These are phyloP conservation scores for Pseudachorutes palmiensis DNA, from an alignment of 1,140 invertebrate genomes.

Conservation along the genomic window DNA sequence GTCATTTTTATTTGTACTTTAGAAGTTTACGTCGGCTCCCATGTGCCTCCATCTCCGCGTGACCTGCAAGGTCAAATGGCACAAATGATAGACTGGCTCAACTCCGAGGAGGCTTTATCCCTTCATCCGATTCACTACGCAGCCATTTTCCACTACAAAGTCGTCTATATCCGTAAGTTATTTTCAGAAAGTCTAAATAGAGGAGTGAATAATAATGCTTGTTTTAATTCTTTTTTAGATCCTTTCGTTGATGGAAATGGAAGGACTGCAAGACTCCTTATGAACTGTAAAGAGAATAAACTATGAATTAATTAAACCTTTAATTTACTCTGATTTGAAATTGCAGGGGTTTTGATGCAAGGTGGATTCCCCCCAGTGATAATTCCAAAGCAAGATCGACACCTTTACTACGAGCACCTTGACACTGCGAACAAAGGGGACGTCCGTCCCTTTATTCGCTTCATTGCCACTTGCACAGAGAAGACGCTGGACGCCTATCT, in stretches of 20 bases:
- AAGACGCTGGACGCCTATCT: constrained; percentile 85
- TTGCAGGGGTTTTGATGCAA: constrained; percentile 71
- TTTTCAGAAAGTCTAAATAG: too few relatives aligned
- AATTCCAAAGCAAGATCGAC: constrained; percentile 79
- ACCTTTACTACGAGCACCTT: constrained; percentile 49
- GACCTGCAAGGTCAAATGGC: constrained; percentile 74
- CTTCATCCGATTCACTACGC: constrained; percentile 65
- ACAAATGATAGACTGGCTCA: constrained; percentile 80
- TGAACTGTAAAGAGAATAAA: constrained; percentile 78
- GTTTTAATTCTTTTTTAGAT: too few relatives aligned
- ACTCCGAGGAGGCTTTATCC: constrained; percentile 71
- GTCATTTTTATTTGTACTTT: neutral
- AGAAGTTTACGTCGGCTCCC: constrained; percentile 83
- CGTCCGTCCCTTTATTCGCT: constrained; percentile 84
- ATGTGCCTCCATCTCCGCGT: constrained; percentile 74
- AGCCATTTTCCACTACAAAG: constrained; percentile 76
- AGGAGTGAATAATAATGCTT: constrained; percentile 12
- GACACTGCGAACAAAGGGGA: constrained; percentile 86
- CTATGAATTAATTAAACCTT: neutral
- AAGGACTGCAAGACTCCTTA: constrained; percentile 81
- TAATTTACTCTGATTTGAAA: neutral
- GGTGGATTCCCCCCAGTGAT: constrained; percentile 95
- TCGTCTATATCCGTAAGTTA: constrained; percentile 86
- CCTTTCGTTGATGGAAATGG: constrained; percentile 91
- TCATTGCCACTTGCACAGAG: constrained; percentile 89